Evolutionary conservation across 2,888 invertebrate genomes (phyloP).

Genomic region (Leptothorax acervorum): DNA sequence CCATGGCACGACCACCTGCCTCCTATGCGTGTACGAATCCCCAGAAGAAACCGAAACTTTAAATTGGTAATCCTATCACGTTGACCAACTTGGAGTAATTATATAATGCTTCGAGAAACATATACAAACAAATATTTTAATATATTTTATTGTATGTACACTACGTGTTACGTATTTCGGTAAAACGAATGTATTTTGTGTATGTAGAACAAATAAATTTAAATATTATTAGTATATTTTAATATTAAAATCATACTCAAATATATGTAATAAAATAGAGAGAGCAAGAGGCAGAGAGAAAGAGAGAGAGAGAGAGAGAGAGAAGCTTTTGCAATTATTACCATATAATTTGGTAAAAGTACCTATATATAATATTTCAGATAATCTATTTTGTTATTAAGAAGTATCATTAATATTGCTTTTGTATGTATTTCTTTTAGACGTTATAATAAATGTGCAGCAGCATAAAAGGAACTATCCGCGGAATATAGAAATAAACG

Average conservation of each 20-base stretch:
- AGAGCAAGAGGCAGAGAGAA: neutral
- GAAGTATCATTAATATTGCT: neutral
- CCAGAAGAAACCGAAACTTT: constrained; percentile 65
- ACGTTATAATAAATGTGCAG: neutral
- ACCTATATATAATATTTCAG: neutral
- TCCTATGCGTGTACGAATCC: constrained; percentile 57
- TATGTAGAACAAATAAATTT: neutral
- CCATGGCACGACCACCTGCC: constrained; percentile 49
- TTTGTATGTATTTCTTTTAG: neutral
- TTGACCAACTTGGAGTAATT: constrained; percentile 44
- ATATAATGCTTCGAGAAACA: neutral
- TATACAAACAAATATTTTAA: neutral
- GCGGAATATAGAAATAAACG: too few species aligned
- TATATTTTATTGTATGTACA: neutral
- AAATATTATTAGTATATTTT: neutral
- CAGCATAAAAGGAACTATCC: too few species aligned
- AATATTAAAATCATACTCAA: neutral
- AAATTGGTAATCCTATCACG: constrained; percentile 70
- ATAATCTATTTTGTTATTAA: neutral
- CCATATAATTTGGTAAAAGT: neutral
- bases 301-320: neutral
- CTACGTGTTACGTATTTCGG: neutral
- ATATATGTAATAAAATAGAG: neutral
- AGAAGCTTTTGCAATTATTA: neutral
- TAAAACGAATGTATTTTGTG: neutral